Conservation (phyloP, 2,797 vertebrate genomes). For the Graptemys geographica region DNA sequence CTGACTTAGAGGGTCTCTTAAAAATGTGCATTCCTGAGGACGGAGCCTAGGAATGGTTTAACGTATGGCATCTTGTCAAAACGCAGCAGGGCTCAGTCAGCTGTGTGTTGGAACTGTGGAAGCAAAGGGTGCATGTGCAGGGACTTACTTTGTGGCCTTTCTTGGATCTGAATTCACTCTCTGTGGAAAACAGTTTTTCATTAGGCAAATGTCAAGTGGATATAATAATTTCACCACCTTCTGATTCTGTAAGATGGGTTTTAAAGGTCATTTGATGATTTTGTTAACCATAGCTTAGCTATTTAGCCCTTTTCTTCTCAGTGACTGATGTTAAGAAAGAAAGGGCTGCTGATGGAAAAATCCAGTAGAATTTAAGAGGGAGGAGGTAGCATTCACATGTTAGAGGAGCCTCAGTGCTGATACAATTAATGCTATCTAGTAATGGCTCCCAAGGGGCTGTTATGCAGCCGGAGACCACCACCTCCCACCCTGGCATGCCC, state of each 20-base stretch:
- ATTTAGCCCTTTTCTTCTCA: neutral
- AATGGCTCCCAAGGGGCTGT: neutral
- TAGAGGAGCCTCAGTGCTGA: neutral
- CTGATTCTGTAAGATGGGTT: neutral
- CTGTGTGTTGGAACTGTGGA: neutral
- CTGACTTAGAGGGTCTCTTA: neutral
- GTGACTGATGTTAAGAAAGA: neutral
- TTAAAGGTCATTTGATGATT: neutral
- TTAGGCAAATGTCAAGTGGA: neutral
- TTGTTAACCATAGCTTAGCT: neutral
- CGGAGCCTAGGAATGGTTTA: neutral
- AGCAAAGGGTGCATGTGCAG: fast-evolving
- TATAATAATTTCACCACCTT: neutral
- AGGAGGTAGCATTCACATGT: neutral
- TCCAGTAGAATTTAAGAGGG: neutral
- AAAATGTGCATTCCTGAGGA: neutral
- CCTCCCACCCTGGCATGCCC: neutral
- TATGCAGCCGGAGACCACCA: neutral
- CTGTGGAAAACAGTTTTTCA: neutral
- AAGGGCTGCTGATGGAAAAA: neutral
- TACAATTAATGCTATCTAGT: neutral
- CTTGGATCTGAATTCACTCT: neutral
- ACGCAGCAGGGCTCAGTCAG: neutral
- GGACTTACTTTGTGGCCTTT: neutral
- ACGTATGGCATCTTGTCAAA: neutral